Conservation (phyloP, 2,113 vertebrate species). For the Odontesthes bonariensis region DNA sequence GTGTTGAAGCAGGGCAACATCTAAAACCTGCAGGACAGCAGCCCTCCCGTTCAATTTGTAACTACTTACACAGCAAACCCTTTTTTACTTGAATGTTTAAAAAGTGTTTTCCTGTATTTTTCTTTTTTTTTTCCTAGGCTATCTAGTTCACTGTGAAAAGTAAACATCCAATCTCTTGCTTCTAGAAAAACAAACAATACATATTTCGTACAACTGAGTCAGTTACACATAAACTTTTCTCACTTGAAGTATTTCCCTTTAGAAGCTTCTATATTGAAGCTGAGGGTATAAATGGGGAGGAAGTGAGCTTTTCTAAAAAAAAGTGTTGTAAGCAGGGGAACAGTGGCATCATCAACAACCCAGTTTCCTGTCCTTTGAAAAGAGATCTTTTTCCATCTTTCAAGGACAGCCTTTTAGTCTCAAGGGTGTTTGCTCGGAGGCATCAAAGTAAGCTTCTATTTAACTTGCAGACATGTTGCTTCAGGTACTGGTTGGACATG, state of each 20-base stretch:
- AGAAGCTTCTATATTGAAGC: background rate
- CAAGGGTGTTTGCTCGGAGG: background rate
- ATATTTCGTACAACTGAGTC: background rate
- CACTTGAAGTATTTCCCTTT: background rate
- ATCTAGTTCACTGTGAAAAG: no score
- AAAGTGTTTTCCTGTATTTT: background rate
- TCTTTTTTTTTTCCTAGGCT: no score
- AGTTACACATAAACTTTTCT: background rate
- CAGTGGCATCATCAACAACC: conserved; percentile 19
- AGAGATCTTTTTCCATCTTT: conserved; percentile 7
- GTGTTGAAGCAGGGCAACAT: no score
- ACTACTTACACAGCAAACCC: background rate
- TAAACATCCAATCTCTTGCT: no score
- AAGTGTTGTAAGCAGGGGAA: background rate
- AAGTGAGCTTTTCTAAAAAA: background rate
- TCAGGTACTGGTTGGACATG: background rate
- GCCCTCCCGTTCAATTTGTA: background rate
- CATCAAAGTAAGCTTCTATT: background rate
- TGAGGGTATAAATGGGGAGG: background rate
- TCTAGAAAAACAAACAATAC: background rate
- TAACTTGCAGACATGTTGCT: background rate
- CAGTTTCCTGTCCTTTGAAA: conserved; percentile 54
- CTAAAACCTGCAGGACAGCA: no score
- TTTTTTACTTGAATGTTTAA: no score
- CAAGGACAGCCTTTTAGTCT: conserved; percentile 1